phyloP scores from a whole-genome alignment of 2,888 invertebrate species.

The Tipula unca region DNA sequence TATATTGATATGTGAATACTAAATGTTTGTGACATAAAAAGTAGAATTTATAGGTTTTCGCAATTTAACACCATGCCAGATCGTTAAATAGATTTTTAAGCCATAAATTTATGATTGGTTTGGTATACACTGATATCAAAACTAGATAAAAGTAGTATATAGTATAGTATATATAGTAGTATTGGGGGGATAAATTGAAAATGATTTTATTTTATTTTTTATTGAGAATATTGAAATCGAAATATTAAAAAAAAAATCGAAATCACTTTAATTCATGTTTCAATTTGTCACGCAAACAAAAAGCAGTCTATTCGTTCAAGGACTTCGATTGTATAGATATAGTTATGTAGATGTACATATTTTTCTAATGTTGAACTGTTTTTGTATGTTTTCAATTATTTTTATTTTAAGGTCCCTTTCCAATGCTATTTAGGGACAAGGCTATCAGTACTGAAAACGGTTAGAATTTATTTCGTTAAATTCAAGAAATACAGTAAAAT shows the following conservation, averaged over 20 bases:
- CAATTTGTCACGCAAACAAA: conserved; percentile 14
- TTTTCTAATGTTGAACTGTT: background rate
- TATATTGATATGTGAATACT: background rate
- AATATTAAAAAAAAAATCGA: background rate
- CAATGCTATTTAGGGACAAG: too few relatives aligned
- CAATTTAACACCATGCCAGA: background rate
- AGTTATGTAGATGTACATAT: background rate
- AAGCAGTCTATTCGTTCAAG: background rate
- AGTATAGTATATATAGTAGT: too few relatives aligned
- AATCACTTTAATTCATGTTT: conserved; percentile 17
- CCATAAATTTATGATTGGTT: too few relatives aligned
- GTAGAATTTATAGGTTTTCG: background rate
- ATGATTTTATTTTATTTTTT: background rate
- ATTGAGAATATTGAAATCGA: background rate
- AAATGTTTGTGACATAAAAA: background rate
- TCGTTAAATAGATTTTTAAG: background rate
- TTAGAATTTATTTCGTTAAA: too few relatives aligned
- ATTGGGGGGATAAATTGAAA: background rate
- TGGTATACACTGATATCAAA: too few relatives aligned
- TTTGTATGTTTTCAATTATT: too few relatives aligned
- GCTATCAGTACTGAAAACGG: too few relatives aligned
- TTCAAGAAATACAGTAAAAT: too few relatives aligned
- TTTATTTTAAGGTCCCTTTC: too few relatives aligned
- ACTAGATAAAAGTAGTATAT: too few relatives aligned
- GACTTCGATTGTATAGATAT: background rate